phyloP scores from a whole-genome alignment of 2,797 vertebrate genomes.

The Babyrousa celebensis region DNA sequence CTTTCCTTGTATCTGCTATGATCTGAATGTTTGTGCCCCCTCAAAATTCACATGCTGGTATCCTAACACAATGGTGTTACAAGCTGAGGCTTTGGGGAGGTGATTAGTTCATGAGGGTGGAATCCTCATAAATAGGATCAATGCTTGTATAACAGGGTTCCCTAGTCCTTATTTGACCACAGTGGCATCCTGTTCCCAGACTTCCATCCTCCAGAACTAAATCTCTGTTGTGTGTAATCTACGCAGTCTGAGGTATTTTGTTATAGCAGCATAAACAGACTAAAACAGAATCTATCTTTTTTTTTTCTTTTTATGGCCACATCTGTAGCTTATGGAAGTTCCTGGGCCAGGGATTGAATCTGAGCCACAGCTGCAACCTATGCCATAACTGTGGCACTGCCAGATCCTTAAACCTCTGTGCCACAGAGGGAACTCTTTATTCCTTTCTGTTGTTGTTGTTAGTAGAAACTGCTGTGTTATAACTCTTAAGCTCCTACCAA shows the following conservation, averaged over 20 bases:
- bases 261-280: neutral
- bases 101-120: neutral
- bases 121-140: neutral
- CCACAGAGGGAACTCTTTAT: too few relatives aligned
- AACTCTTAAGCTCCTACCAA: neutral
- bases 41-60: neutral
- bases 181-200: neutral
- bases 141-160: neutral
- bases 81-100: neutral
- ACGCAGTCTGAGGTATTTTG: neutral
- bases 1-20: neutral
- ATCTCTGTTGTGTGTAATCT: neutral
- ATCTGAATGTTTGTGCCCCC: neutral
- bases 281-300: neutral
- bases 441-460: too few relatives aligned
- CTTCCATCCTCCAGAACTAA: neutral
- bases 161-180: too few relatives aligned
- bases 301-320: neutral
- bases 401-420: too few relatives aligned
- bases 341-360: too few relatives aligned
- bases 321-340: too few relatives aligned
- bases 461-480: neutral
- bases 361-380: too few relatives aligned
- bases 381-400: too few relatives aligned
- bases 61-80: neutral